phyloP scores from a whole-genome alignment of 2,888 invertebrate species.

The Rhingia campestris region DNA sequence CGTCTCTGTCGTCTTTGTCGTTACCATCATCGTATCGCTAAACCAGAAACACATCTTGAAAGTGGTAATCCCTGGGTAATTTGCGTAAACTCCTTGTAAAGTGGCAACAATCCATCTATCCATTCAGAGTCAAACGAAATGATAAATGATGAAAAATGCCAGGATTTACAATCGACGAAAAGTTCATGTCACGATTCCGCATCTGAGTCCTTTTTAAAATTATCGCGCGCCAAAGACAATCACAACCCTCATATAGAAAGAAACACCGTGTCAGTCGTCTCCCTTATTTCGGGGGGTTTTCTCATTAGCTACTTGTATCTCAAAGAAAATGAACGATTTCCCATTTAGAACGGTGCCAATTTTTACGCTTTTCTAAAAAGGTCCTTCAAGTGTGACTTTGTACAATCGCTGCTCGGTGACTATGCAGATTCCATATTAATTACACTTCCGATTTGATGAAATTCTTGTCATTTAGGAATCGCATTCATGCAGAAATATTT shows the following conservation, averaged over 20 bases:
- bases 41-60: conserved; percentile 51
- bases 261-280: background rate
- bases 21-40: conserved; percentile 10
- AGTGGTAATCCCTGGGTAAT: conserved; percentile 68
- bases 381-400: conserved; percentile 42
- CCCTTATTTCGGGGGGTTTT: conserved; percentile 39
- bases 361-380: conserved; percentile 47
- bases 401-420: conserved; percentile 55
- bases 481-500: conserved; percentile 59
- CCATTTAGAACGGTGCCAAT: conserved; percentile 52
- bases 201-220: conserved; percentile 70
- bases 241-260: conserved; percentile 5
- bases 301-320: conserved; percentile 63
- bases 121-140: conserved; percentile 77
- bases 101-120: conserved; percentile 62
- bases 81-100: conserved; percentile 66
- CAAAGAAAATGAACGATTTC: conserved; percentile 43
- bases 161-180: conserved; percentile 81
- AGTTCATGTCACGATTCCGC: conserved; percentile 70
- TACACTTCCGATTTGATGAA: conserved; percentile 67
- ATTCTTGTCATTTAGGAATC: conserved; percentile 57
- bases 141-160: conserved; percentile 83
- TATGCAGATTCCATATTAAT: conserved; percentile 69
- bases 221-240: conserved; percentile 60
- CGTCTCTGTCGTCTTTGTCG: background rate